Percentiles rank a stretch among this genome's conserved stretches.
Conservation (phyloP, 2,888 invertebrate genomes). For the Drosophila putrida region DNA sequence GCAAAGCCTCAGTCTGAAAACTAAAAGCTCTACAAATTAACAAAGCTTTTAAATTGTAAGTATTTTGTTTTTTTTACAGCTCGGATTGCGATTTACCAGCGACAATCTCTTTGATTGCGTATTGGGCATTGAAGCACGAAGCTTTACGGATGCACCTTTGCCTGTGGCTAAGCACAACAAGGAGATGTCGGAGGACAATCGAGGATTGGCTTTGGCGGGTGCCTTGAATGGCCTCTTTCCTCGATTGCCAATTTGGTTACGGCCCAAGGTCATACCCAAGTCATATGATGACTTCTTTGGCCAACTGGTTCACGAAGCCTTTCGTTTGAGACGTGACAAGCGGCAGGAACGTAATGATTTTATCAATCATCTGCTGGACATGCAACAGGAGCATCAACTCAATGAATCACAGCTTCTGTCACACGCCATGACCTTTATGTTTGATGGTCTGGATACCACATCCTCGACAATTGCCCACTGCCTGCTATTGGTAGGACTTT, state of each 20-base stretch:
- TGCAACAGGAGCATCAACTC: constrained; percentile 76
- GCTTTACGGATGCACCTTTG: constrained; percentile 78
- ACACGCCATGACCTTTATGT: constrained; percentile 84
- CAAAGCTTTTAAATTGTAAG: background rate
- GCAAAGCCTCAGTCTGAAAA: background rate
- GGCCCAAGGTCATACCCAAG: constrained; percentile 80
- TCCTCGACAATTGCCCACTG: constrained; percentile 81
- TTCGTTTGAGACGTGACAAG: constrained; percentile 63
- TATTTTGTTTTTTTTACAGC: constrained; percentile 47
- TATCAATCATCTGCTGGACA: constrained; percentile 81
- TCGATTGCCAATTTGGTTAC: constrained; percentile 66
- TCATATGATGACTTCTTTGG: constrained; percentile 88
- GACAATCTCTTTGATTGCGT: constrained; percentile 86
- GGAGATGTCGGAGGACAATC: constrained; percentile 80
- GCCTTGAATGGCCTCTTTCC: constrained; percentile 80
- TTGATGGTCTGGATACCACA: constrained; percentile 84
- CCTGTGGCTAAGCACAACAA: constrained; percentile 82
- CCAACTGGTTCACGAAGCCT: constrained; percentile 68
- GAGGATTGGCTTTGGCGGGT: constrained; percentile 65
- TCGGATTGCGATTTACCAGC: constrained; percentile 83
- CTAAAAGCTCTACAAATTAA: background rate
- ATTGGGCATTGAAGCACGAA: constrained; percentile 85
- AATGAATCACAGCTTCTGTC: constrained; percentile 74
- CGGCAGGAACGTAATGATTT: constrained; percentile 79
- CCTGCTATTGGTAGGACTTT: constrained; percentile 74